These are phyloP conservation scores for Cladopsammia gracilis DNA, from an alignment of 64 coral and sea anemone species.

Conservation along the genomic window DNA sequence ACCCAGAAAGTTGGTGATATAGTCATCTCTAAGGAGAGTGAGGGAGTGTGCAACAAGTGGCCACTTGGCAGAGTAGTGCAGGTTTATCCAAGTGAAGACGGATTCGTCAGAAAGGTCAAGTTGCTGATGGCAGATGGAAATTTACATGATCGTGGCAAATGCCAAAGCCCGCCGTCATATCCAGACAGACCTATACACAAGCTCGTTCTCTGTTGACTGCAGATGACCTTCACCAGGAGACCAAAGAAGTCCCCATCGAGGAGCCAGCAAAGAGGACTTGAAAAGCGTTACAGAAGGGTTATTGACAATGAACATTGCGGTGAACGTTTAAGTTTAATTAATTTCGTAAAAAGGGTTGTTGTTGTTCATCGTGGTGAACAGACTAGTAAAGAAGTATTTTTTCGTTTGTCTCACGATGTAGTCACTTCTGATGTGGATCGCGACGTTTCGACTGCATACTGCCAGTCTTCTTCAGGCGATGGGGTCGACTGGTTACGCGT, in stretches of 20 bases:
- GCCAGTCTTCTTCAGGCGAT: too few relatives aligned
- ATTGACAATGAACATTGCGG: too few relatives aligned
- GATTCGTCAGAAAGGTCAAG: not conserved
- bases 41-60: not conserved
- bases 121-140: slow-evolving; percentile 1
- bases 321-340: too few relatives aligned
- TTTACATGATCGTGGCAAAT: slow-evolving; percentile 14
- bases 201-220: slow-evolving; percentile 1
- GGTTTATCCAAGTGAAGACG: not conserved
- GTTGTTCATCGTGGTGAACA: too few relatives aligned
- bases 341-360: too few relatives aligned
- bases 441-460: too few relatives aligned
- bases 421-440: too few relatives aligned
- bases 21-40: slow-evolving; percentile 3
- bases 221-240: slow-evolving; percentile 2
- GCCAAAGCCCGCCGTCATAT: slow-evolving; percentile 1
- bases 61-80: too few relatives aligned
- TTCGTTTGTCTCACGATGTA: too few relatives aligned
- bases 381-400: too few relatives aligned
- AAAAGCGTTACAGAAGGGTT: too few relatives aligned
- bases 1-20: slow-evolving; percentile 20
- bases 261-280: slow-evolving; percentile 7
- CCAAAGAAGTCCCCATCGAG: slow-evolving; percentile 15
- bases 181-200: slow-evolving; percentile 40
- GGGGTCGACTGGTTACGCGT: too few relatives aligned